A percentile compares a stretch with the other conserved stretches of the same genome.
Evolutionary conservation across 2,888 invertebrate species (phyloP).

Genomic region (Ceramica pisi): DNA sequence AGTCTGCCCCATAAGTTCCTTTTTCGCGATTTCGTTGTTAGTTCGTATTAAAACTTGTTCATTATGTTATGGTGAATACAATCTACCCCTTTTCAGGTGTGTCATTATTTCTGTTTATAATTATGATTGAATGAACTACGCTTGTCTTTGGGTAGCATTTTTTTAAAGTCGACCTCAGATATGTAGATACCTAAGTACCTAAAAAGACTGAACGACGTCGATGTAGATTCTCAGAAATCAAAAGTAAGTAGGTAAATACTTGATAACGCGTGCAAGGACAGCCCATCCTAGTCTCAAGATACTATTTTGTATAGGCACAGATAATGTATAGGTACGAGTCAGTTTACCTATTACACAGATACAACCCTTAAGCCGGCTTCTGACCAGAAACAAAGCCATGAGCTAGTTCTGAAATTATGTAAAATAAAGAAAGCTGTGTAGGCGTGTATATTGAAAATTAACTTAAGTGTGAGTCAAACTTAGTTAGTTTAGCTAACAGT

Average conservation of each 20-base stretch:
- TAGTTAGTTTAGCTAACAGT: background rate
- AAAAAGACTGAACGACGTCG: background rate
- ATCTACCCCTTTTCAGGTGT: too few species aligned
- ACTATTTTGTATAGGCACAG: background rate
- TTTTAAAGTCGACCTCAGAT: background rate
- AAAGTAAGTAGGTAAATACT: constrained; percentile 38
- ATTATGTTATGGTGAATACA: too few species aligned
- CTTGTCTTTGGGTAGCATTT: too few species aligned
- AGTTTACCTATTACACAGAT: constrained; percentile 10
- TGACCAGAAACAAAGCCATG: too few species aligned
- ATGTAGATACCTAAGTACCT: background rate
- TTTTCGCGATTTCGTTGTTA: too few species aligned
- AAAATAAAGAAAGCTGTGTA: too few species aligned
- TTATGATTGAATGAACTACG: too few species aligned
- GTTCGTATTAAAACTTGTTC: too few species aligned
- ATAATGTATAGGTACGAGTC: constrained; percentile 13
- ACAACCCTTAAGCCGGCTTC: background rate
- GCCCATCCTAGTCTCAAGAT: constrained; percentile 9
- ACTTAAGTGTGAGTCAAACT: background rate
- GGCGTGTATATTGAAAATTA: too few species aligned
- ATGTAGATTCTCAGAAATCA: constrained; percentile 24
- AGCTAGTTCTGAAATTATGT: background rate
- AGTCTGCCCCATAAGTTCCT: too few species aligned
- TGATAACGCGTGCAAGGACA: constrained; percentile 48
- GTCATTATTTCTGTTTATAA: too few species aligned